phyloP scores from a whole-genome alignment of 1,140 invertebrate species.

The Globodera rostochiensis region DNA sequence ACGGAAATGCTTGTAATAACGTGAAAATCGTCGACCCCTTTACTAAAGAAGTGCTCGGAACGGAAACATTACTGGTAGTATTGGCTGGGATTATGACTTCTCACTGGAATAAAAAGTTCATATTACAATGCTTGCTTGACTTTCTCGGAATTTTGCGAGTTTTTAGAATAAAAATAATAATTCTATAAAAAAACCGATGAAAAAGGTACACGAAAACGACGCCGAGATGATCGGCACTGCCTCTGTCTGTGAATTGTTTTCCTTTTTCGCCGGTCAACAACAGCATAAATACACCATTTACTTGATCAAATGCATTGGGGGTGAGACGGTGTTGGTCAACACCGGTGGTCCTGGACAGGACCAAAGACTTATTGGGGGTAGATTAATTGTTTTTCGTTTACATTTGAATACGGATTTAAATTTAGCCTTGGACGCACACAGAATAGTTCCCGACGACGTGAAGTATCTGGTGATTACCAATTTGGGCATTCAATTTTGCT shows the following conservation, averaged over 20 bases:
- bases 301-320: slow-evolving; percentile 10
- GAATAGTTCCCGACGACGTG: slow-evolving; percentile 1
- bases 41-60: not conserved
- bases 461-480: slow-evolving; percentile 20
- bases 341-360: slow-evolving; percentile 13
- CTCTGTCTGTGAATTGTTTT: not conserved
- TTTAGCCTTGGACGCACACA: slow-evolving; percentile 18
- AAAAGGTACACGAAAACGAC: not conserved
- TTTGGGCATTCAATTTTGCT: slow-evolving; percentile 16
- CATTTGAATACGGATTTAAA: not conserved
- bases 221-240: not conserved
- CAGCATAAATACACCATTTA: not conserved
- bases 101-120: too few species aligned
- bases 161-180: not conserved
- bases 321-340: slow-evolving; percentile 12
- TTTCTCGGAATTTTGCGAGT: too few species aligned
- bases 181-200: not conserved
- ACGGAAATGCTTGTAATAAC: too few species aligned
- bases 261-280: not conserved
- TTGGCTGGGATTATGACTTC: not conserved
- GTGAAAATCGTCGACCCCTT: too few species aligned
- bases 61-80: not conserved
- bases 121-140: too few species aligned
- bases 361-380: not conserved
- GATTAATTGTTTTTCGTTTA: not conserved